Evolutionary conservation across 2,888 invertebrate genomes (phyloP).

Genomic region (Spilarctia lutea): DNA sequence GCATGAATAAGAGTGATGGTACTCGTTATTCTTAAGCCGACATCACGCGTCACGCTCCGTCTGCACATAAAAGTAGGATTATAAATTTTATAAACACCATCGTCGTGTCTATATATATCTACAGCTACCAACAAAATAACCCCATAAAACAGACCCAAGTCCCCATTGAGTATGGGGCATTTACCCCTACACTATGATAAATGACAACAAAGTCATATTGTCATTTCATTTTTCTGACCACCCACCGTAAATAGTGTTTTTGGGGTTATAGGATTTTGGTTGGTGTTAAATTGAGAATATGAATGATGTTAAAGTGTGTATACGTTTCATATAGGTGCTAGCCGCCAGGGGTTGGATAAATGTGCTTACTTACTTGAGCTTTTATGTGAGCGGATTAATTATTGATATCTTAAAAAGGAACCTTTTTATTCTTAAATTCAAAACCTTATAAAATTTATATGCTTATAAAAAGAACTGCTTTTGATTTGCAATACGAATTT

Average conservation of each 20-base stretch:
- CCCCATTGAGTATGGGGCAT: constrained; percentile 49
- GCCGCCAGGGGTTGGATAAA: constrained; percentile 1
- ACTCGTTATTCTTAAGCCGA: too few relatives aligned
- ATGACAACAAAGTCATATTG: constrained; percentile 55
- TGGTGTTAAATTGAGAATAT: constrained; percentile 48
- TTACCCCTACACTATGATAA: constrained; percentile 52
- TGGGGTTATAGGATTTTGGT: constrained; percentile 48
- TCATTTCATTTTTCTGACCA: constrained; percentile 54
- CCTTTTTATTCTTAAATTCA: neutral
- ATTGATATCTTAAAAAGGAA: neutral
- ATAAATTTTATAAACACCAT: constrained; percentile 9
- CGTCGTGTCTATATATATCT: neutral
- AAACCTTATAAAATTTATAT: neutral
- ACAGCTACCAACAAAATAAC: constrained; percentile 7
- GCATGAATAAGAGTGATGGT: too few relatives aligned
- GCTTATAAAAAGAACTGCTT: neutral
- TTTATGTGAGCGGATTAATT: neutral
- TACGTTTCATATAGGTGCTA: constrained; percentile 21
- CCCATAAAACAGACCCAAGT: constrained; percentile 43
- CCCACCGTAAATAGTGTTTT: constrained; percentile 32
- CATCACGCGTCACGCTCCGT: neutral
- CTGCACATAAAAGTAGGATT: neutral
- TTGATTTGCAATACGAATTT: too few relatives aligned
- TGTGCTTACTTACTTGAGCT: neutral
- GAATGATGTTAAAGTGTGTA: constrained; percentile 36